Percentiles rank a stretch among this genome's conserved stretches.
phyloP scores from a whole-genome alignment of 2,888 invertebrate species.

The Drosophila hamatofila region DNA sequence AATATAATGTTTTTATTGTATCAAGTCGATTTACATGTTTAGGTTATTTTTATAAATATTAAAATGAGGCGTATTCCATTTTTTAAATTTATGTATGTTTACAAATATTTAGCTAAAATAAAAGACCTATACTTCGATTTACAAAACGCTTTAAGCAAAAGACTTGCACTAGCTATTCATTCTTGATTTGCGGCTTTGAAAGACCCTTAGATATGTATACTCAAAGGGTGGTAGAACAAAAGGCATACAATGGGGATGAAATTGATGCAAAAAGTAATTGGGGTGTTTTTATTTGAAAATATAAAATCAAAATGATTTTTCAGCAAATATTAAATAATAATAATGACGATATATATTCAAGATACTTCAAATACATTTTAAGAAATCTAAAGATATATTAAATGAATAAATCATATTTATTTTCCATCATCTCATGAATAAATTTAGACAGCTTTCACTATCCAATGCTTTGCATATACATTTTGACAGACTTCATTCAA shows the following conservation, averaged over 20 bases:
- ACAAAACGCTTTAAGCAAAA: not conserved
- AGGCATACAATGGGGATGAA: not conserved
- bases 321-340: too few relatives aligned
- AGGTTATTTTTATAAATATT: too few relatives aligned
- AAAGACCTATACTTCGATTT: too few relatives aligned
- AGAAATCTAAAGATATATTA: not conserved
- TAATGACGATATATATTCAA: not conserved
- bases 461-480: not conserved
- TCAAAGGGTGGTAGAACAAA: not conserved
- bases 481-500: not conserved
- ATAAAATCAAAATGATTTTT: not conserved
- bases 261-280: not conserved
- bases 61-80: too few relatives aligned
- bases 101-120: too few relatives aligned
- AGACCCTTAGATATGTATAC: not conserved
- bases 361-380: too few relatives aligned
- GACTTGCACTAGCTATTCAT: not conserved
- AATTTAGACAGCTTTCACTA: not conserved
- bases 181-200: not conserved
- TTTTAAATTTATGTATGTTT: too few relatives aligned
- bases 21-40: too few relatives aligned
- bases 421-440: not conserved
- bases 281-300: not conserved
- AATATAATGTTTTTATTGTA: too few relatives aligned
- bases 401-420: not conserved